A percentile compares a stretch with the other conserved stretches of the same genome.
These are phyloP conservation scores for Elymnias hypermnestra DNA, from an alignment of 1,140 invertebrate species.

Conservation along the genomic window DNA sequence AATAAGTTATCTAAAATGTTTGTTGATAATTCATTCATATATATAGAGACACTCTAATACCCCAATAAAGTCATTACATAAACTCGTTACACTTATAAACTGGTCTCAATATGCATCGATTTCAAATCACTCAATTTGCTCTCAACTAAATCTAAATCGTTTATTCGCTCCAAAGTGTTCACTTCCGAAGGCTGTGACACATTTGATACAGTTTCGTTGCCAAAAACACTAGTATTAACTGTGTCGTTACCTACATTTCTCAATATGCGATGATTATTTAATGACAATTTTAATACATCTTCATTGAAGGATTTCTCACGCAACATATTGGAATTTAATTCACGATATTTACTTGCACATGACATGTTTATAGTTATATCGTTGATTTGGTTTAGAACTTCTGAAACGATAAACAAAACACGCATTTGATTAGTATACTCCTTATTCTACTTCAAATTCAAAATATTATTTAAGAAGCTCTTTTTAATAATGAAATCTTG, in stretches of 20 bases:
- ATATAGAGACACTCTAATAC: no score
- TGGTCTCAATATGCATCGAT: constrained; percentile 49
- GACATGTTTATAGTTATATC: constrained; percentile 39
- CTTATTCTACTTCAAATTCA: no score
- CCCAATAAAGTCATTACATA: no score
- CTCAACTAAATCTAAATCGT: constrained; percentile 63
- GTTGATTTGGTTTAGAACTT: constrained; percentile 65
- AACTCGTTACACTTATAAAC: no score
- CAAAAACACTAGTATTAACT: constrained; percentile 24
- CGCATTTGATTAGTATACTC: no score
- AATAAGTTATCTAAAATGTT: no score
- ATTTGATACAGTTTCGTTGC: constrained; percentile 21
- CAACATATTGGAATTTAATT: constrained; percentile 15
- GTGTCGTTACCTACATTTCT: constrained; percentile 55
- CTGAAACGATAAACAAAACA: no score
- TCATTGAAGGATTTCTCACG: constrained; percentile 15
- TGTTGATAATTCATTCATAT: no score
- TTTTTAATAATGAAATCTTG: no score
- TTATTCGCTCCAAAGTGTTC: constrained; percentile 62
- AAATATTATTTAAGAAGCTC: no score
- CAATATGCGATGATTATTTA: constrained; percentile 40
- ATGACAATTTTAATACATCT: constrained; percentile 40
- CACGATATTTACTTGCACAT: background rate
- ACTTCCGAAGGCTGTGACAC: constrained; percentile 48
- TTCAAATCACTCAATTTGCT: constrained; percentile 59